Percentiles rank a stretch among this genome's conserved stretches.
phyloP scores from a whole-genome alignment of 2,797 vertebrate genomes.

The Phalloptychus januarius region DNA sequence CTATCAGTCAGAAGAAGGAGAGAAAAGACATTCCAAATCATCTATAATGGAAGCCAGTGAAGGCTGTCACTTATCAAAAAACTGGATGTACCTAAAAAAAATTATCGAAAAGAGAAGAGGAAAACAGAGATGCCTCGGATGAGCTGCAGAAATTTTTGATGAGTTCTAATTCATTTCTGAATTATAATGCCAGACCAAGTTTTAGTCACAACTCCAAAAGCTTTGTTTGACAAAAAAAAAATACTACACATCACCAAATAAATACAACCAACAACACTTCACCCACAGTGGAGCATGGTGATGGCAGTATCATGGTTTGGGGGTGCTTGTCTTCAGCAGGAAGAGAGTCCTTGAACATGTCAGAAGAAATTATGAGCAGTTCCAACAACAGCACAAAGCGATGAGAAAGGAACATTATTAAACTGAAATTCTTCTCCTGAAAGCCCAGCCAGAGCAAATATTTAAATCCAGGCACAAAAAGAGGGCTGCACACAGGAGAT shows the following conservation, averaged over 20 bases:
- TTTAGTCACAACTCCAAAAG: neutral
- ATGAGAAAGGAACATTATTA: neutral
- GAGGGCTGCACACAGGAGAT: neutral
- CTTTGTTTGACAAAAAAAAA: neutral
- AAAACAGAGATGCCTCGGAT: neutral
- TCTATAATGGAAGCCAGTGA: neutral
- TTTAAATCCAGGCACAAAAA: neutral
- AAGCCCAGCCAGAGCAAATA: neutral
- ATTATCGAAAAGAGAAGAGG: neutral
- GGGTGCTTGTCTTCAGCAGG: no score
- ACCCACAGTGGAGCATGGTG: neutral
- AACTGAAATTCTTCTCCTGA: neutral
- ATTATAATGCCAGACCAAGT: neutral
- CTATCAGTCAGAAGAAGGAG: neutral
- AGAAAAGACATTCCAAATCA: neutral
- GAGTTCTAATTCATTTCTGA: neutral
- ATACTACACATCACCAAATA: neutral
- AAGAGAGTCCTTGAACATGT: neutral
- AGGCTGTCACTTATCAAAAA: no score
- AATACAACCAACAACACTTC: no score
- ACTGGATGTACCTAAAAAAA: neutral
- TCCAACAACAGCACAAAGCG: neutral
- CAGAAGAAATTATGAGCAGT: neutral
- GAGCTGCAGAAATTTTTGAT: neutral
- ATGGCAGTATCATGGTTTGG: neutral